Base-by-base conservation (phyloP, 2,113 vertebrate species). In the Xyrauchen texanus region DNA sequence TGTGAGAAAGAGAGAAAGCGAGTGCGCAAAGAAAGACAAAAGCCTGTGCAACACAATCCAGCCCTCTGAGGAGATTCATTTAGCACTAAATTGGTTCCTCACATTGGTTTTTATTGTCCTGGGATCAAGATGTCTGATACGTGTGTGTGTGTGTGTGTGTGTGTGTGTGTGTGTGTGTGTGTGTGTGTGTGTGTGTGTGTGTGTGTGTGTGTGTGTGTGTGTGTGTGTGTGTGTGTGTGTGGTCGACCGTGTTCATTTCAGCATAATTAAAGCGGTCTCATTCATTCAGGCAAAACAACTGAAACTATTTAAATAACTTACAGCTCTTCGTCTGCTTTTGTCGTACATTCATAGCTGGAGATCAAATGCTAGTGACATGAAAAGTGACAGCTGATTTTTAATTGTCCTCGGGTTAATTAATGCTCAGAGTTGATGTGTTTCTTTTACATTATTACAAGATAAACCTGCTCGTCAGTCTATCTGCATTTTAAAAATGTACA, bases 41-140 rank as follows among this genome's bases (percentile, higher is more conserved):
- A 63, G 75, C 8, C 1, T 57, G 45, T 66, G 15, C 15, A 13
- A 51, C 77, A 82, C 34, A 11, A 47, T 53, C 45, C 52, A 11
- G 34, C 13, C 21, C 78, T 64, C 65, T 0, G 57, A 82, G 68
- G 60, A 61, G 15, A 52, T 82, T 66, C 34, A 69, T 85, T 85
- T 85, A 78, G 77, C 77, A 44, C 61, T 46, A 81, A 83, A 85
- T 81, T 78, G 73, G 45, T 79, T 88, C 44, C 44, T 65, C 52
- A 34, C 68, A 68, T 60, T 72, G 21, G 34, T 69, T 13, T 78
- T 74, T 42, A 81, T 78, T 89, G 88, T 87, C 80, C 76, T 63
- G 73, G 72, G 70, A 84, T 84, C 81, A 64, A 74, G 49, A 73
- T 64, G 81, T 62, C 61, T 46, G 71, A 72, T 78, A 58, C n/a